These are phyloP conservation scores for Brienomyrus brachyistius DNA, from an alignment of 2,113 vertebrate genomes.

Conservation along the genomic window DNA sequence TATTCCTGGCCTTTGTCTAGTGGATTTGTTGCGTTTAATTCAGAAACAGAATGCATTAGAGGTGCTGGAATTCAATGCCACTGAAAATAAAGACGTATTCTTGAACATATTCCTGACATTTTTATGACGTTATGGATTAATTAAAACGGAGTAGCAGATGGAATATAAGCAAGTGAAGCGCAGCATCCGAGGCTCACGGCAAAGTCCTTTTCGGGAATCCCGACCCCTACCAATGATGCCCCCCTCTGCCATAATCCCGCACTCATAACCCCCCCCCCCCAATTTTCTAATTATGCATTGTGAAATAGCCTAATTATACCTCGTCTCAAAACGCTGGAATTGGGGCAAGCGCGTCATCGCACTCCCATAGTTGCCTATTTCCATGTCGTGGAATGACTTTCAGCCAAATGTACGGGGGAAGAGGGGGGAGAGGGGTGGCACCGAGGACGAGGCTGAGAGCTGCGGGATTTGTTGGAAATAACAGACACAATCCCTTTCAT, in stretches of 20 bases:
- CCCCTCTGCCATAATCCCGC: conserved; percentile 66
- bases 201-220: conserved; percentile 44
- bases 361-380: not conserved
- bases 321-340: not conserved
- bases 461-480: not conserved
- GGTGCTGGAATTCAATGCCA: not conserved
- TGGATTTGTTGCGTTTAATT: not conserved
- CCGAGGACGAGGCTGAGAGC: not conserved
- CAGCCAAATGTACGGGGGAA: not conserved
- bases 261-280: too few species aligned
- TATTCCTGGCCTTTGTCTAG: not conserved
- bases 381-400: not conserved
- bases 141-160: not conserved
- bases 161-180: not conserved
- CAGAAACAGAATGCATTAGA: not conserved
- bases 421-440: too few species aligned
- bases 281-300: not conserved
- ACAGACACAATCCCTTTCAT: not conserved
- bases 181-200: not conserved
- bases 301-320: not conserved
- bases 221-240: conserved; percentile 48
- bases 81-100: not conserved
- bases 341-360: not conserved
- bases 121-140: not conserved
- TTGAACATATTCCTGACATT: not conserved